Evolutionary conservation across 2,888 invertebrate genomes (phyloP), one percentile per base, ranked within the genome.

Genomic region (Eledona agricola): DNA sequence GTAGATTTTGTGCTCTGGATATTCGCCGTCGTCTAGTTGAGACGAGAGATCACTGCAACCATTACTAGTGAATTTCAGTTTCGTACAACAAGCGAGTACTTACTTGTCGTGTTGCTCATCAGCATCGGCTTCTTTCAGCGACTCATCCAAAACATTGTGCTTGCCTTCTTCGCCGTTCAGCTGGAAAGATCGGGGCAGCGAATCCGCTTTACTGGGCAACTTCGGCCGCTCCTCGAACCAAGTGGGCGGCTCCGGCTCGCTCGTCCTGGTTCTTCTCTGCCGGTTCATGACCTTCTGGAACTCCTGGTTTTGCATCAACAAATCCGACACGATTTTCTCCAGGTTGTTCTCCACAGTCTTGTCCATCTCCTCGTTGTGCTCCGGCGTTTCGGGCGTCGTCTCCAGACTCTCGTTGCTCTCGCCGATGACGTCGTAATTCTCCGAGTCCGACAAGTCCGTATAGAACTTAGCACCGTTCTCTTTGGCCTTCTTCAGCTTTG

Each of bases 1-100:
- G 67, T 89, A 89, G 62, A 90, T 89, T 75, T 87, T 89, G 71
- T 90, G 89, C 67, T 90, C 89, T 0, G 90, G 90, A 68, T 90
- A 89, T 55, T 86, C 77, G 37, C 74, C 66, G 57, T 75, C 74
- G 52, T 71, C 81, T 1, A 81, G 75, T 71, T 76, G 80, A 58
- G 70, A 72, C 62, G 66, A 72, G 62, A 67, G 66, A 72, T 62
- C 77, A 67, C 78, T 83, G 60, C 62, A 69, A 70, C 28, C 26
- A 26, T 23, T 12, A 37, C n/a, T n/a, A n/a, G n/a, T n/a, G n/a
- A n/a, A n/a, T n/a, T n/a, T n/a, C n/a, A n/a, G n/a, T n/a, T n/a
- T n/a, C n/a, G n/a, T n/a, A n/a, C n/a, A n/a, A n/a, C n/a, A n/a
- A n/a, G n/a, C n/a, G n/a, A n/a, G n/a, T n/a, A 63, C 67, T 64